These are phyloP conservation scores for Psittacula echo DNA, from an alignment of 2,797 vertebrate genomes.

Conservation along the genomic window DNA sequence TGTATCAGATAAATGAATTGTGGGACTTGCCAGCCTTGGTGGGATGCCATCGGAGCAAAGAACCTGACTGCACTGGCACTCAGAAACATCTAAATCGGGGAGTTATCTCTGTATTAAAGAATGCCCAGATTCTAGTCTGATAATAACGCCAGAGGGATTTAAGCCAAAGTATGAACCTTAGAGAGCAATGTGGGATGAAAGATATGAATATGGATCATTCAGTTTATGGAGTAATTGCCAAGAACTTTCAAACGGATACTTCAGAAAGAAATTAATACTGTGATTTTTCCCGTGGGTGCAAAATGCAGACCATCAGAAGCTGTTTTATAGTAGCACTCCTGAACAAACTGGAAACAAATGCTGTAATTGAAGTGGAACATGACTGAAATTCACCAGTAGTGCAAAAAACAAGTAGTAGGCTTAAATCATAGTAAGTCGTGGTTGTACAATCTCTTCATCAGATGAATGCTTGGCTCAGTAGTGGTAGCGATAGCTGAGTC, in stretches of 20 bases:
- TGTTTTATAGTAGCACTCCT: neutral
- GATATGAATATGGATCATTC: conserved; percentile 2
- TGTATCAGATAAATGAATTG: neutral
- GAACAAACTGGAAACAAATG: conserved; percentile 4
- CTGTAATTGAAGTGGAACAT: neutral
- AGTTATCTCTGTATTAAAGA: conserved; percentile 26
- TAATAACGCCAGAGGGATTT: conserved; percentile 20
- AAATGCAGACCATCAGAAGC: neutral
- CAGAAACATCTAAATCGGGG: neutral
- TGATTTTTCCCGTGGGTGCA: neutral
- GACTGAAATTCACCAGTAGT: neutral
- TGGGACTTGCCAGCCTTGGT: conserved; percentile 17
- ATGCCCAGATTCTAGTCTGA: conserved; percentile 24
- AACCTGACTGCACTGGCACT: neutral
- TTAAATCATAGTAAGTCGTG: neutral
- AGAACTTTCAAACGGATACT: neutral
- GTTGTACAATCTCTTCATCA: neutral
- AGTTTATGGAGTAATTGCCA: neutral
- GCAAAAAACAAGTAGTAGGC: neutral
- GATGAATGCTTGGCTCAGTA: neutral
- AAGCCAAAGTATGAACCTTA: conserved; percentile 18
- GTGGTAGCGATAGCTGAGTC: neutral
- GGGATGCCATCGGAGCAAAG: neutral
- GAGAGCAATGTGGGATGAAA: neutral
- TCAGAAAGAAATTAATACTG: neutral